phyloP scores from a whole-genome alignment of 2,113 vertebrate genomes.

The western clawed frog (Xenopus tropicalis) region UCB_Xtro_10.0 CM004450.2:54318501-54319000 shows the following conservation, averaged over 20 bases:
- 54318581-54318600: not conserved
- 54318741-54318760: conserved; percentile 44
- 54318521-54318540: too few species aligned
- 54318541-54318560: too few species aligned
- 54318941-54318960: conserved; percentile 71
- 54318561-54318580: not conserved
- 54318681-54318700: not conserved
- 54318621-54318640: not conserved
- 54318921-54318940: conserved; percentile 64
- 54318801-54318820: conserved; percentile 55
- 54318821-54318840: conserved; percentile 51
- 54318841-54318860: conserved; percentile 56
- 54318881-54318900: conserved; percentile 72
- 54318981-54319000: conserved; percentile 63
- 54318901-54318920: conserved; percentile 77
- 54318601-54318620: not conserved
- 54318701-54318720: not conserved
- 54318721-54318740: conserved; percentile 11
- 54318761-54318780: conserved; percentile 49
- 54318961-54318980: conserved; percentile 73
- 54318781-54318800: conserved; percentile 48
- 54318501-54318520: too few species aligned
- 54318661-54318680: not conserved
- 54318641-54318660: not conserved
- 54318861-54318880: conserved; percentile 63